Evolutionary conservation across 2,797 vertebrate genomes (phyloP).

Genomic region (Manis javanica): DNA sequence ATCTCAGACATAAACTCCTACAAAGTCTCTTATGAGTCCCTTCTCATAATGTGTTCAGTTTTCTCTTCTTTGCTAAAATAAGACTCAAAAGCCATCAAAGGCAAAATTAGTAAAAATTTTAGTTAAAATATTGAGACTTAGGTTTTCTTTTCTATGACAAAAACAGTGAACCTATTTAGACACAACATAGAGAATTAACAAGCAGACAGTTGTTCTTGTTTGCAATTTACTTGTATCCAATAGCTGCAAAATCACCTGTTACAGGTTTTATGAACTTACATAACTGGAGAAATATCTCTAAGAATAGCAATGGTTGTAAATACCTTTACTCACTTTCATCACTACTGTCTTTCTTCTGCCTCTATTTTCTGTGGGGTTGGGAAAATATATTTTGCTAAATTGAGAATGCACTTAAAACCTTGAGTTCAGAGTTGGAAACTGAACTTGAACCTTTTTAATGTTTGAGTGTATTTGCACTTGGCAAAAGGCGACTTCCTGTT

Average conservation of each 20-base stretch:
- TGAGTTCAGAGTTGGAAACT: slow-evolving; percentile 59
- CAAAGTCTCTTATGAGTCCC: slow-evolving; percentile 60
- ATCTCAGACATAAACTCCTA: background rate
- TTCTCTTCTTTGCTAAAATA: slow-evolving; percentile 52
- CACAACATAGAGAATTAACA: background rate
- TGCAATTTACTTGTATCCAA: background rate
- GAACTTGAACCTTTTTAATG: slow-evolving; percentile 67
- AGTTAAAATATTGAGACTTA: slow-evolving; percentile 63
- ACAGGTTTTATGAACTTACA: slow-evolving; percentile 17
- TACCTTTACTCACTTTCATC: slow-evolving; percentile 3
- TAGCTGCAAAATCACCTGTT: background rate
- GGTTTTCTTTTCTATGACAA: slow-evolving; percentile 76
- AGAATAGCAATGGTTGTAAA: background rate
- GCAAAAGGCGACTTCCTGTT: slow-evolving; percentile 78
- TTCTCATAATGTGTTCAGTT: slow-evolving; percentile 54
- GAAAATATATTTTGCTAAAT: slow-evolving; percentile 65
- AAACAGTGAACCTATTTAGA: slow-evolving; percentile 78
- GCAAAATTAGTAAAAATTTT: slow-evolving; percentile 69
- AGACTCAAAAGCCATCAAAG: slow-evolving; percentile 35
- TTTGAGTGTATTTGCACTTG: slow-evolving; percentile 78
- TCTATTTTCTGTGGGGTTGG: background rate
- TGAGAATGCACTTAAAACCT: slow-evolving; percentile 63
- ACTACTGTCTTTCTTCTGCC: background rate
- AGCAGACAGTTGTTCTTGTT: background rate
- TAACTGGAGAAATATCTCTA: background rate